Conservation (phyloP, 2,888 invertebrate genomes). For the Furcula furcula region DNA sequence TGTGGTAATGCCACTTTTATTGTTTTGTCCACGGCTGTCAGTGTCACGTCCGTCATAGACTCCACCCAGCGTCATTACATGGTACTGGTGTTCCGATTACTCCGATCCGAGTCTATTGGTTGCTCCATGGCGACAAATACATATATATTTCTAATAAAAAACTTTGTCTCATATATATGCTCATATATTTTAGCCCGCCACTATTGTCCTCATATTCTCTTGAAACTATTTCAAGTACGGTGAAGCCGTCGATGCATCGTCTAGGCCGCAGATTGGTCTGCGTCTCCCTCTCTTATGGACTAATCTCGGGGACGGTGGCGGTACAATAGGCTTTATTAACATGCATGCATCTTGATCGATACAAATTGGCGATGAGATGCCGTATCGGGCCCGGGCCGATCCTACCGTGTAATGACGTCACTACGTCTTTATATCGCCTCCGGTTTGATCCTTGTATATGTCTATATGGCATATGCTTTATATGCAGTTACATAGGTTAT, state of each 20-base stretch:
- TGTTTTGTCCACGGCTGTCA: too few species aligned
- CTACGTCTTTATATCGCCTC: not conserved
- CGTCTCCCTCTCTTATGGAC: constrained; percentile 22
- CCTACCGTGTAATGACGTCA: constrained; percentile 38
- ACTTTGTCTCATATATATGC: too few species aligned
- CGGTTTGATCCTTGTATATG: not conserved
- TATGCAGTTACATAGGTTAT: too few species aligned
- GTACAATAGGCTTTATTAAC: constrained; percentile 75
- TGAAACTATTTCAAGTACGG: not conserved
- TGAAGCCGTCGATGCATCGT: not conserved
- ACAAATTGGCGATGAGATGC: constrained; percentile 69
- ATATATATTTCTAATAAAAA: too few species aligned
- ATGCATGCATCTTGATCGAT: constrained; percentile 59
- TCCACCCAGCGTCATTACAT: too few species aligned
- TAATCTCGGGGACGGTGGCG: constrained; percentile 56
- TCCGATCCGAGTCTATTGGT: too few species aligned
- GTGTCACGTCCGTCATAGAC: too few species aligned
- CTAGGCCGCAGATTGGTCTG: constrained; percentile 22
- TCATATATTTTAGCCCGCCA: too few species aligned
- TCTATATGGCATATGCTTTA: not conserved
- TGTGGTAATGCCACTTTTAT: too few species aligned
- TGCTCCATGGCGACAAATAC: too few species aligned
- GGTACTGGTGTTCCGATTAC: too few species aligned
- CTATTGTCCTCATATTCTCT: too few species aligned
- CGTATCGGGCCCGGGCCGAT: constrained; percentile 28